These are phyloP conservation scores for Eremophila alpestris DNA, from an alignment of 2,797 vertebrate genomes.

Conservation along the genomic window DNA sequence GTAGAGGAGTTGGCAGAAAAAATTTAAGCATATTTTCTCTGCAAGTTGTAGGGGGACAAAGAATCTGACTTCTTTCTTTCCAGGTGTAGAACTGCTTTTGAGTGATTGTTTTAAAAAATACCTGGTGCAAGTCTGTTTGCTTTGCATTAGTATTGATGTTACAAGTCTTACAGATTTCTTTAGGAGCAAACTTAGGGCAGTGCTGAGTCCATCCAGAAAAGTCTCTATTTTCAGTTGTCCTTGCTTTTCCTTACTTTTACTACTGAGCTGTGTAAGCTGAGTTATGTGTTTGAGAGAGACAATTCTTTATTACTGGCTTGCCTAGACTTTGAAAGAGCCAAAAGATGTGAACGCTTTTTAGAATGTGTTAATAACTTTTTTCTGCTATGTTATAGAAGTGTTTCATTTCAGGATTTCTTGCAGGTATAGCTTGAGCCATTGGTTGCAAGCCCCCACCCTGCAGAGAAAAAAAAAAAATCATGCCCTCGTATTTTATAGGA, in stretches of 20 bases:
- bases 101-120: background rate
- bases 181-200: background rate
- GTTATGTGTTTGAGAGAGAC: background rate
- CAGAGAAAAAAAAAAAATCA: background rate
- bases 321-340: background rate
- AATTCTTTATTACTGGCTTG: background rate
- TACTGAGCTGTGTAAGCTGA: background rate
- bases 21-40: background rate
- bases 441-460: background rate
- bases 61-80: background rate
- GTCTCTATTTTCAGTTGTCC: background rate
- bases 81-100: background rate
- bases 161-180: background rate
- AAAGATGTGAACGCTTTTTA: constrained; percentile 6
- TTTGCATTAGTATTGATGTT: background rate
- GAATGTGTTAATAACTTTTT: constrained; percentile 47
- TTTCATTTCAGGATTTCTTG: constrained; percentile 32
- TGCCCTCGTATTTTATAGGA: background rate
- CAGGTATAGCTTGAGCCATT: background rate
- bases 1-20: background rate
- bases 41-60: background rate
- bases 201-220: background rate
- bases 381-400: background rate
- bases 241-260: background rate
- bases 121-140: background rate